Evolutionary conservation across 2,888 invertebrate species (phyloP).

Genomic region (Steinernema hermaphroditum): DNA sequence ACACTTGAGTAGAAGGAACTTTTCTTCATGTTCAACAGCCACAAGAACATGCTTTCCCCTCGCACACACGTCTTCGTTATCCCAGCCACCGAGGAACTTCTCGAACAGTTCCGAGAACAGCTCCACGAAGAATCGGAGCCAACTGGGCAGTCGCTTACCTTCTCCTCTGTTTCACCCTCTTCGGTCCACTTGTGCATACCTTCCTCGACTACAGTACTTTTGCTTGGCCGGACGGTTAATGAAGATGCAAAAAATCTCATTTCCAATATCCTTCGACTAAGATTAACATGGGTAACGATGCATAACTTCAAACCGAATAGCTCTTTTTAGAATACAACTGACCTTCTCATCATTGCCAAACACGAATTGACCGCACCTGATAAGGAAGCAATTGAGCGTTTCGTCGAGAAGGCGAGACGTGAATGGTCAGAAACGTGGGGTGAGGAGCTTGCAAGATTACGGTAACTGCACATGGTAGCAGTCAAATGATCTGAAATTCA

Average conservation of each 20-base stretch:
- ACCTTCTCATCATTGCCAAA: neutral
- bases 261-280: neutral
- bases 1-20: too few species aligned
- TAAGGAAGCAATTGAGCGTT: neutral
- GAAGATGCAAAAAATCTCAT: neutral
- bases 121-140: neutral
- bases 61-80: neutral
- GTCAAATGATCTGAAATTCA: neutral
- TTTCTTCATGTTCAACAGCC: too few species aligned
- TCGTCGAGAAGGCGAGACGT: neutral
- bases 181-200: neutral
- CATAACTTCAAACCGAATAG: too few species aligned
- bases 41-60: too few species aligned
- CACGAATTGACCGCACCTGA: neutral
- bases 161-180: neutral
- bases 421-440: neutral
- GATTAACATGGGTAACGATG: neutral
- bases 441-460: neutral
- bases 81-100: neutral
- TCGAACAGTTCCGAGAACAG: conserved; percentile 12
- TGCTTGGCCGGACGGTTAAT: neutral
- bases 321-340: neutral
- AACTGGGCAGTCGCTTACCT: neutral
- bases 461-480: neutral
- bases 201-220: neutral